Conservation (phyloP, 2,113 vertebrate species). For the Sus scrofa region DNA sequence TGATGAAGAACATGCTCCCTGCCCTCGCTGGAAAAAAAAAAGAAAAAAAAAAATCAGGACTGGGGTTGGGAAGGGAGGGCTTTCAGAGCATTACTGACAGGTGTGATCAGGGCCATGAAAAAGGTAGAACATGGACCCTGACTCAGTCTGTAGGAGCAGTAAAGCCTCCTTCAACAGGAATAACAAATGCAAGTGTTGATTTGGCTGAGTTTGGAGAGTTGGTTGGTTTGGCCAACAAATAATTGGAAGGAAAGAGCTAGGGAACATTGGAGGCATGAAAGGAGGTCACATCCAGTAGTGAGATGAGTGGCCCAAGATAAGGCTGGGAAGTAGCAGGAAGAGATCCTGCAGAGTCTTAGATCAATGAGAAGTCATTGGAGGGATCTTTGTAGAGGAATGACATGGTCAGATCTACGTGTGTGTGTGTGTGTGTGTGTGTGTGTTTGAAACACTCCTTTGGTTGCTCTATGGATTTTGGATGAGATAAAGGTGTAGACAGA, state of each 20-base stretch:
- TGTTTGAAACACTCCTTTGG: conserved; percentile 12
- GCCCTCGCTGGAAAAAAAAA: not conserved
- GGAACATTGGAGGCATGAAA: not conserved
- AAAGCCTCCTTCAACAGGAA: not conserved
- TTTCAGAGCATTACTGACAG: not conserved
- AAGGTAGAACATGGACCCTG: not conserved
- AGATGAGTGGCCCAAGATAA: not conserved
- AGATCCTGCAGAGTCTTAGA: not conserved
- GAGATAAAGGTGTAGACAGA: not conserved
- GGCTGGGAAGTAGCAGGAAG: not conserved
- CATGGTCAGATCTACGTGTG: not conserved
- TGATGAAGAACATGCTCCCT: not conserved
- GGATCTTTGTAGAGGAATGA: not conserved
- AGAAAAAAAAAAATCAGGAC: not conserved
- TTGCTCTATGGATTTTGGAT: not conserved
- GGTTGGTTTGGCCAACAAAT: not conserved
- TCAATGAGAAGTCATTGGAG: not conserved
- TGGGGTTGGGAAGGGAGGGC: too few relatives aligned
- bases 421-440: too few relatives aligned
- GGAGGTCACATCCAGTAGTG: not conserved
- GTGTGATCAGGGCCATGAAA: not conserved
- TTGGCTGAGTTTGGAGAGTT: not conserved
- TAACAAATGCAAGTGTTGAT: not conserved
- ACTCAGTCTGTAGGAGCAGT: not conserved
- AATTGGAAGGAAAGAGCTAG: not conserved